Percentiles rank a stretch among this genome's conserved stretches.
These are phyloP conservation scores for Bibio marci DNA, from an alignment of 2,888 invertebrate species.

Conservation along the genomic window DNA sequence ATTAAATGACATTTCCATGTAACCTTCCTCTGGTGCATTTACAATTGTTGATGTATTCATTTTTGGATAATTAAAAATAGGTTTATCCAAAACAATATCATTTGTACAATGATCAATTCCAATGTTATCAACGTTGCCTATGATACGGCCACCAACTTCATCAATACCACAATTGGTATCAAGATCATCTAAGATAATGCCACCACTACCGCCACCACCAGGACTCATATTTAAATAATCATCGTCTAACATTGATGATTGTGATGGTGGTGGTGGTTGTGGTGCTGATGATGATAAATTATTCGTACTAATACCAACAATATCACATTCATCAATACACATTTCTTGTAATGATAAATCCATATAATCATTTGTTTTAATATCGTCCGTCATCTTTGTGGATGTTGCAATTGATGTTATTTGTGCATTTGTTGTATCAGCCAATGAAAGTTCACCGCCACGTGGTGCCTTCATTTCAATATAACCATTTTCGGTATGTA, in stretches of 20 bases:
- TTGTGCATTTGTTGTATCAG: conserved; percentile 7
- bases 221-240: conserved; percentile 16
- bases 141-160: too few relatives aligned
- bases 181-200: background rate
- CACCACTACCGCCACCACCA: background rate
- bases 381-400: background rate
- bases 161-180: conserved; percentile 16
- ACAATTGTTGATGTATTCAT: conserved; percentile 25
- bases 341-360: background rate
- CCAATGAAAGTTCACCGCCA: conserved; percentile 12
- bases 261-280: background rate
- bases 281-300: background rate
- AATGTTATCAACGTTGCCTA: background rate
- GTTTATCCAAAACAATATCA: too few relatives aligned
- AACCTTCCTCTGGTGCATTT: conserved; percentile 39
- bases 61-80: conserved; percentile 9
- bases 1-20: conserved; percentile 45
- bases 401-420: too few relatives aligned
- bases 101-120: background rate
- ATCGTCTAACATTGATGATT: conserved; percentile 5
- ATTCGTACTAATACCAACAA: background rate
- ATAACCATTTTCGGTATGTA: conserved; percentile 18
- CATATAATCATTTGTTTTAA: conserved; percentile 1
- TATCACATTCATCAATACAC: background rate
- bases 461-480: conserved; percentile 31